Base-by-base conservation (phyloP, 2,888 invertebrate genomes). In the Nemotelus nigrinus region DNA sequence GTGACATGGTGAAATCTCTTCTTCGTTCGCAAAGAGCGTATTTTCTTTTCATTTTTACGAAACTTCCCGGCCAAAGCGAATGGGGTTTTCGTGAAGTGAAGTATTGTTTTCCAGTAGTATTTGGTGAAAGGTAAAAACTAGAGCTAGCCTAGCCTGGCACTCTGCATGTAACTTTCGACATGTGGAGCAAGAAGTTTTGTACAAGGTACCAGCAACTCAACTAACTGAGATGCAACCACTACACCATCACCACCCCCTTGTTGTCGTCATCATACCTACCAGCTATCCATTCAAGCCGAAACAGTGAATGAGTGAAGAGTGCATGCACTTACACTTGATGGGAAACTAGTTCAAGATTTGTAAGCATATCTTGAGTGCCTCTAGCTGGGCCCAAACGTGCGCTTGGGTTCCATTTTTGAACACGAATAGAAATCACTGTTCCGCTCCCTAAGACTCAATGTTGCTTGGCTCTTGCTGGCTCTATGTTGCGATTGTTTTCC, bases 281-380 rank as follows among this genome's bases (percentile, higher is more conserved):
- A 25, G 0, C 25, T 25, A 25, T 25, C 25, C 25, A 25, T 25
- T 25, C 25, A 25, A 25, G 25, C 25, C 25, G 25, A 25, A 25
- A 25, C 25, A 25, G 25, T 25, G 25, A 25, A 25, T 25, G 25
- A 70, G 70, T 74, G 63, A 25, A 25, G 25, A 74, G 74, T 74
- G 25, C 74, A 74, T 74, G 74, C 74, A 74, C 74, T 74, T 74
- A 74, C 60, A 63, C 74, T 74, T 74, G 44, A 74, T 60, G 74
- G 74, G 50, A 74, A 74, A 74, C 74, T 74, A 48, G 74, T 74
- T 74, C 74, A 74, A 74, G 74, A 74, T 74, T 74, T 63, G 74
- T 74, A 60, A 60, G 63, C 25, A 63, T 48, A 63, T 74, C 60
- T 63, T 48, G 53, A 74, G 74, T 74, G 48, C 48, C 74, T 55